These are phyloP conservation scores for Pteronotus mesoamericanus DNA, from an alignment of 2,797 vertebrate species.

Conservation along the genomic window DNA sequence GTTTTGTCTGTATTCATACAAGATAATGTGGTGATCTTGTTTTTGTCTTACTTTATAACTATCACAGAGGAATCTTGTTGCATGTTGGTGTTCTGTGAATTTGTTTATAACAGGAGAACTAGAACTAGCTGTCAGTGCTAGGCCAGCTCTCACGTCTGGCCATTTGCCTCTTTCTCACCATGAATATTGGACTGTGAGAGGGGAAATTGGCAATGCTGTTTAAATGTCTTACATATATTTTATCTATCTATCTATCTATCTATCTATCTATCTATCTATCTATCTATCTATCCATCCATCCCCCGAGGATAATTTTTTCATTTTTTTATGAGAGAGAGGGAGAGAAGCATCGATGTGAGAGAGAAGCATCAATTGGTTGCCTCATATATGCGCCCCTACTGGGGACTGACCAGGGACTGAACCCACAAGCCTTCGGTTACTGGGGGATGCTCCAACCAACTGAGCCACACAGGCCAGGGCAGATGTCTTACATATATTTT, in stretches of 20 bases:
- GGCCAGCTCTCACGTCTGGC: not conserved
- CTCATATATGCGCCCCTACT: too few species aligned
- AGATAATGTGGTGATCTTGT: not conserved
- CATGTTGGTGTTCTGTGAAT: not conserved
- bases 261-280: too few species aligned
- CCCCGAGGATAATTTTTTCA: too few species aligned
- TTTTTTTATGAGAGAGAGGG: too few species aligned
- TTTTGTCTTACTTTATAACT: not conserved
- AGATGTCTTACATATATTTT: not conserved
- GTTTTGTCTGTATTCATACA: not conserved
- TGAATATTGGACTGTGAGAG: not conserved
- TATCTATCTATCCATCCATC: too few species aligned
- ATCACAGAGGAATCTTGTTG: not conserved
- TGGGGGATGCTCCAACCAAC: too few species aligned
- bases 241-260: not conserved
- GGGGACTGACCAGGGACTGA: too few species aligned
- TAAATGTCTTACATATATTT: not conserved
- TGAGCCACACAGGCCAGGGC: too few species aligned
- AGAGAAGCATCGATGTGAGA: too few species aligned
- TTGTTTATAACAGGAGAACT: not conserved
- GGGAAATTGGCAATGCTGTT: not conserved
- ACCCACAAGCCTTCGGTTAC: too few species aligned
- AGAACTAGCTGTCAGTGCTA: not conserved
- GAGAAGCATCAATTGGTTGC: too few species aligned
- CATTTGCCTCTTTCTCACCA: not conserved